Evolutionary conservation across 2,888 invertebrate species (phyloP).

Genomic region (Mamestra brassicae): DNA sequence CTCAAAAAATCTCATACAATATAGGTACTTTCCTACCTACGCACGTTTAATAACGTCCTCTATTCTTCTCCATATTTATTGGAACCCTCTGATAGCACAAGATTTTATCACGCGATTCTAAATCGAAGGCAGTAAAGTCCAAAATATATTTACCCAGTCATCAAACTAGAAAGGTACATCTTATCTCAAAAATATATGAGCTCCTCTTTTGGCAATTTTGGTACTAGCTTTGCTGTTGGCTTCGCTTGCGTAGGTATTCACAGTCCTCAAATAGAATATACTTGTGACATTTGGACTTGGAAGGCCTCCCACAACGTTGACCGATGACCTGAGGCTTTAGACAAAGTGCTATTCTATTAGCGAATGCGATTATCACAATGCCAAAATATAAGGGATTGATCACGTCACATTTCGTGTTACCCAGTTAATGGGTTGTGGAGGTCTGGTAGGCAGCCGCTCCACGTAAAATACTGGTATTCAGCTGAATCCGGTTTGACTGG

Average conservation of each 20-base stretch:
- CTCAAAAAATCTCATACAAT: not conserved
- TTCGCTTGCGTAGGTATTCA: not conserved
- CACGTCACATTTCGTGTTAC: too few species aligned
- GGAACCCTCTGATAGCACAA: conserved; percentile 37
- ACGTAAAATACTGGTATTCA: too few species aligned
- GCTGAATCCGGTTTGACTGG: too few species aligned
- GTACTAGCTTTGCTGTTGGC: not conserved
- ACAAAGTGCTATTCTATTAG: too few species aligned
- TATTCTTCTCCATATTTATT: conserved; percentile 41
- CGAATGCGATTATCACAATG: too few species aligned
- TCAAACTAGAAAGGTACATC: conserved; percentile 45
- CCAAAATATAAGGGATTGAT: too few species aligned
- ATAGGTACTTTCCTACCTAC: not conserved
- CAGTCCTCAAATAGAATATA: not conserved
- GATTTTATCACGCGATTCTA: conserved; percentile 62
- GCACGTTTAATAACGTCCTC: not conserved
- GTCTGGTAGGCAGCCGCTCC: too few species aligned
- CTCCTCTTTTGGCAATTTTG: conserved; percentile 19
- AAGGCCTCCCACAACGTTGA: too few species aligned
- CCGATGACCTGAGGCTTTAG: too few species aligned
- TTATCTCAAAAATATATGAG: conserved; percentile 61
- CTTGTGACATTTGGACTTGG: too few species aligned
- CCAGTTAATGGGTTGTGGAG: too few species aligned
- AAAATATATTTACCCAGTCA: conserved; percentile 55
- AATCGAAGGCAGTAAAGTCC: conserved; percentile 52